Evolutionary conservation across 2,797 vertebrate genomes (phyloP).

Genomic region (Amblyraja radiata): DNA sequence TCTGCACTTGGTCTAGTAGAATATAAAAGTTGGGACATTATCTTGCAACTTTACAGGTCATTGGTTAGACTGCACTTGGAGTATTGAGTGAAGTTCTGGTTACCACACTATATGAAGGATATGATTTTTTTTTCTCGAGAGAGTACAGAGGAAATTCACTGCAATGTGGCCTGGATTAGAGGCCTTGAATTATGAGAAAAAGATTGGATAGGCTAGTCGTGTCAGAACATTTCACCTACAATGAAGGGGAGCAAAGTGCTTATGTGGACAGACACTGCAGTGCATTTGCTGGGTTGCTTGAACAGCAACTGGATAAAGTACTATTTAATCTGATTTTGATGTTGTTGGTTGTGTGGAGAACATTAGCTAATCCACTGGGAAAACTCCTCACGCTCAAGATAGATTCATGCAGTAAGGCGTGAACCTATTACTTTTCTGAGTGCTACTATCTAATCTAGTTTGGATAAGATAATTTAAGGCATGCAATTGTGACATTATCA

Average conservation of each 20-base stretch:
- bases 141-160: no score
- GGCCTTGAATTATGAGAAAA: no score
- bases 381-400: background rate
- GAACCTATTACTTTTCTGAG: background rate
- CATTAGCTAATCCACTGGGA: background rate
- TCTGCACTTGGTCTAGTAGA: no score
- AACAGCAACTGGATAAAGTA: background rate
- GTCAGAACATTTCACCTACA: background rate
- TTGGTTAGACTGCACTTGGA: no score
- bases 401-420: background rate
- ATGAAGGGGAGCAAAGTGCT: background rate
- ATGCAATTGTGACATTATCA: background rate
- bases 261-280: background rate
- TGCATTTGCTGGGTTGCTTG: background rate
- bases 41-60: no score
- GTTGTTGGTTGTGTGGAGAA: background rate
- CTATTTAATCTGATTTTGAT: background rate
- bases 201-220: background rate
- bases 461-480: background rate
- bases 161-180: no score
- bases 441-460: background rate
- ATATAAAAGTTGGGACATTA: no score
- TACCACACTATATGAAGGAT: no score
- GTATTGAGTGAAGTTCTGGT: no score
- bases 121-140: no score